Base-by-base conservation (phyloP, 2,113 vertebrate genomes). In the Scatophagus argus region DNA sequence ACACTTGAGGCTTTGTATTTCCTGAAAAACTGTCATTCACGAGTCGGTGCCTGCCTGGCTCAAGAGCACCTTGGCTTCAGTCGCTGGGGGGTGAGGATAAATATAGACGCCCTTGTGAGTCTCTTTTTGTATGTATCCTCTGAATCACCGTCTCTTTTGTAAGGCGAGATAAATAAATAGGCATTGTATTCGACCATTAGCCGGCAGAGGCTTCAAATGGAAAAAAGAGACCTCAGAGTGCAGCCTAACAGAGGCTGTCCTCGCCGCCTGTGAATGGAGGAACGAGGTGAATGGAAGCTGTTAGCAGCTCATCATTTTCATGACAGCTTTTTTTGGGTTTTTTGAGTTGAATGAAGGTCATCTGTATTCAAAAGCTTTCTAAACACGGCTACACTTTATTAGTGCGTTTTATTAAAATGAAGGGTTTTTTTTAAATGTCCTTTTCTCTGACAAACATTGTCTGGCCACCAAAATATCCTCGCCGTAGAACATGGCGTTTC, bases 61-160 rank as follows among this genome's bases (percentile, higher is more conserved):
- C 8, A 46, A 46, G 43, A 29, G 16, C 27, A 4, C 7, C 7
- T 55, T 23, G 55, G 12, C 4, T 34, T 58, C 9, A n/a, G 55
- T 4, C 12, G 8, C 6, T 6, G 5, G 21, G 41, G 11, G 3
- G 6, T 14, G 11, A 21, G 49, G 5, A 21, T 27, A 52, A 71
- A 74, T 55, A 23, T 31, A 74, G 55, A 31, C 23, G 6, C 6
- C 27, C 0, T n/a, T 38, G 27, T n/a, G 8, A 56, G 21, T 67
- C 23, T 51, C 17, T 51, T 44, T 66, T 27, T 55, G 13, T 79
- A 54, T 23, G 31, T 62, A 47, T 16, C 62, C 47, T 73, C 82
- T 79, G 74, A 88, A 82, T 89, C 79, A 60, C 78, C n/a, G 1
- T 79, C 51, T 58, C 51, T 46, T 85, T 88, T 90, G 79, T 87